These are phyloP conservation scores for Drosophila serrata DNA, from an alignment of 1,140 invertebrate species.

Conservation along the genomic window DNA sequence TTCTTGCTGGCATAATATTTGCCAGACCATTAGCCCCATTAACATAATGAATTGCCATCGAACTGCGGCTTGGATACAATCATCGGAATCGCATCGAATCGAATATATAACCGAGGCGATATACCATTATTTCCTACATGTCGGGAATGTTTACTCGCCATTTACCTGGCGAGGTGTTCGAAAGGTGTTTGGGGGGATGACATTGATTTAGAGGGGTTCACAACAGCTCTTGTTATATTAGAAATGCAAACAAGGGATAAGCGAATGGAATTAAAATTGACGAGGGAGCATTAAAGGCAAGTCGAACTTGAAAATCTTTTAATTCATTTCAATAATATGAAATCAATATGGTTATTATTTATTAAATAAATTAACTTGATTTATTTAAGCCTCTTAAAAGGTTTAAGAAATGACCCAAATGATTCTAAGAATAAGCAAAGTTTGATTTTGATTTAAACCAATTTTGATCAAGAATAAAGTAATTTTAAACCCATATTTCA, in stretches of 20 bases:
- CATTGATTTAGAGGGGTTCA: constrained; percentile 42
- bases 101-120: constrained; percentile 28
- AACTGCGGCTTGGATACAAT: constrained; percentile 46
- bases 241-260: constrained; percentile 22
- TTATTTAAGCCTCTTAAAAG: background rate
- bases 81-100: constrained; percentile 33
- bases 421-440: too few relatives aligned
- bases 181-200: constrained; percentile 13
- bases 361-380: background rate
- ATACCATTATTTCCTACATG: constrained; percentile 42
- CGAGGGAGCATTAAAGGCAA: background rate
- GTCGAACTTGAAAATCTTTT: background rate
- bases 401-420: background rate
- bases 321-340: background rate
- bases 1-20: constrained; percentile 61
- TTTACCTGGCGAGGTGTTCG: constrained; percentile 44
- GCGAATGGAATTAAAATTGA: constrained; percentile 6
- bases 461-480: background rate
- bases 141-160: constrained; percentile 32
- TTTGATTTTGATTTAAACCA: background rate
- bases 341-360: background rate
- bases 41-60: constrained; percentile 82
- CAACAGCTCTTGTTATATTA: constrained; percentile 8
- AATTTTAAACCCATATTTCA: too few relatives aligned
- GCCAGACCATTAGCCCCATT: constrained; percentile 80